Evolutionary conservation across 1,140 invertebrate genomes (phyloP).

Genomic region (Acromyrmex heyeri): DNA sequence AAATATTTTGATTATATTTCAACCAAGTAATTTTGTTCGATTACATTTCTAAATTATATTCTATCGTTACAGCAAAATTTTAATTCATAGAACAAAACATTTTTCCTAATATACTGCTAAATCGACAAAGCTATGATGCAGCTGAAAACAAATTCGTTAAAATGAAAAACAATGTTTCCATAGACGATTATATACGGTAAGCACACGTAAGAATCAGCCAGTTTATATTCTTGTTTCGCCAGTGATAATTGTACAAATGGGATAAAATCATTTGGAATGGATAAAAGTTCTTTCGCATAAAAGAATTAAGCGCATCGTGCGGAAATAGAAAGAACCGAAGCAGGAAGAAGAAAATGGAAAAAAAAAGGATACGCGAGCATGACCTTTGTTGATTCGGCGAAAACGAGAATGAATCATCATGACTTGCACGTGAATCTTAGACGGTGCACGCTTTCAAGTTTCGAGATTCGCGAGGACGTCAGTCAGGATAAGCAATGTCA

Average conservation of each 20-base stretch:
- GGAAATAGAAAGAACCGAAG: not conserved
- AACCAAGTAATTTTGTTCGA: too few species aligned
- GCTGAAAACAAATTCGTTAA: not conserved
- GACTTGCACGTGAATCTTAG: not conserved
- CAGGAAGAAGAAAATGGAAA: not conserved
- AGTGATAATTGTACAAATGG: not conserved
- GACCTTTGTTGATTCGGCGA: conserved; percentile 4
- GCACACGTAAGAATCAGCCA: not conserved
- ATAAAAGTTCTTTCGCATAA: conserved; percentile 15
- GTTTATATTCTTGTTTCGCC: not conserved
- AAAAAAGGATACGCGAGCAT: not conserved
- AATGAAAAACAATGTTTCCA: not conserved
- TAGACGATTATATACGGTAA: not conserved
- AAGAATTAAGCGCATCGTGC: conserved; percentile 23
- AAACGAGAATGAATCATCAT: conserved; percentile 5
- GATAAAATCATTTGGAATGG: not conserved
- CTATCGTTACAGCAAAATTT: too few species aligned
- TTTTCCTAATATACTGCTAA: not conserved
- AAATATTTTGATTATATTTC: too few species aligned
- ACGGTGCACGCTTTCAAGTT: not conserved
- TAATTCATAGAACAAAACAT: too few species aligned
- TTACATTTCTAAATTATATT: too few species aligned
- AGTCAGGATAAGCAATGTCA: not conserved
- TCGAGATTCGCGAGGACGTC: not conserved
- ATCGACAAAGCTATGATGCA: not conserved